Base-by-base conservation (phyloP, 2,888 invertebrate species). In the Plagodis dolabraria region DNA sequence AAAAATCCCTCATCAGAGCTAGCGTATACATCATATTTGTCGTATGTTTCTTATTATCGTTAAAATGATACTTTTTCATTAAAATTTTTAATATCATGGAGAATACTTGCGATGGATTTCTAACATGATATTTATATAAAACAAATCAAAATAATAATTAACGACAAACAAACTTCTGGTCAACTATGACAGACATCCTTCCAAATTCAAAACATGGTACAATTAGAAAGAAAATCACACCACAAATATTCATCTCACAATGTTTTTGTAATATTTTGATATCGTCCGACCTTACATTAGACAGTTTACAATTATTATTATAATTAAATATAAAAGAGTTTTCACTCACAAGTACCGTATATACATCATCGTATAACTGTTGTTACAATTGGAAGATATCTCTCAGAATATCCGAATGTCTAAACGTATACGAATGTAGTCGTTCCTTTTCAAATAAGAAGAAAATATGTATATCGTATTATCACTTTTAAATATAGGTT, bases 1-100 rank as follows among this genome's bases (percentile, higher is more conserved):
- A 94, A 94, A 92, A 89, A 82, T 84, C 90, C 89, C 93, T 93
- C 93, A 92, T 93, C 94, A 94, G 93, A 91, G 92, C 87, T 94
- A 95, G 95, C 96, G 96, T 96, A 96, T 96, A 96, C 96, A 95
- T 95, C 92, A 93, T 94, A 83, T 93, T 94, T 94, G 92, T 94
- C 94, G 94, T 94, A 94, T 94, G 81, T 85, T 79, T 76, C 79
- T 89, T 90, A 92, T 91, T 93, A 93, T 92, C 87, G 87, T 92
- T 93, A 92, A 92, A 92, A 92, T 94, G 93, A 94, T 93, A 93
- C 92, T 89, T 93, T 22, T 76, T 89, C 89, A 77, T 77, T 77
- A 74, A 74, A 78, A 79, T 70, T 79, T 79, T 72, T 70, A 76
- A 76, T 40, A 83, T 83, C 73, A 79, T 85, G 60, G 69, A 67